Evolutionary conservation across 2,888 invertebrate species (phyloP).

Genomic region (Scaptodrosophila latifasciaeformis): DNA sequence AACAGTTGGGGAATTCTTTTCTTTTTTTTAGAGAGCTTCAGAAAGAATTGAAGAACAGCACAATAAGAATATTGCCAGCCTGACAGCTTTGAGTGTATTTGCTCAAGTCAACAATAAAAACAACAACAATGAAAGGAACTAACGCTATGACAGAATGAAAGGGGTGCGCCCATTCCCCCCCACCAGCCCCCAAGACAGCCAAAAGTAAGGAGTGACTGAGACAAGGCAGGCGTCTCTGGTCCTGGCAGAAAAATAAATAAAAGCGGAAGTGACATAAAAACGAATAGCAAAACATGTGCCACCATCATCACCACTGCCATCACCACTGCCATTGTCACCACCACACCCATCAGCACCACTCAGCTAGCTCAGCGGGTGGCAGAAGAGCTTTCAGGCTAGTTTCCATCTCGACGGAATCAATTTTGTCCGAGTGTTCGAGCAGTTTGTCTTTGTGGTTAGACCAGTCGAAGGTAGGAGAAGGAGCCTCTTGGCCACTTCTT

Average conservation of each 20-base stretch:
- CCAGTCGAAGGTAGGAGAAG: slow-evolving; percentile 45
- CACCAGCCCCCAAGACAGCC: background rate
- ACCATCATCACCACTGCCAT: slow-evolving; percentile 48
- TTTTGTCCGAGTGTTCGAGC: background rate
- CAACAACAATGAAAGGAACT: slow-evolving; percentile 24
- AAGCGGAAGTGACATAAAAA: slow-evolving; percentile 60
- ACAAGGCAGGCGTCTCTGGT: background rate
- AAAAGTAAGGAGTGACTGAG: background rate
- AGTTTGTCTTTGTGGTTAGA: slow-evolving; percentile 16
- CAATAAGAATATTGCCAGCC: slow-evolving; percentile 1
- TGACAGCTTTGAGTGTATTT: slow-evolving; percentile 22
- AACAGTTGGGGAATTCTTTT: too few relatives aligned
- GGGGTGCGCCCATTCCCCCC: background rate
- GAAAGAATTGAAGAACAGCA: background rate
- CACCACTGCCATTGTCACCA: too few relatives aligned
- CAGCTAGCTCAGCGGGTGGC: too few relatives aligned
- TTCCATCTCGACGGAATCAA: too few relatives aligned
- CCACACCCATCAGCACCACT: too few relatives aligned
- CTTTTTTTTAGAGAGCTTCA: too few relatives aligned
- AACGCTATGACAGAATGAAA: slow-evolving; percentile 16
- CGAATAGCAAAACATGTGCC: slow-evolving; percentile 64
- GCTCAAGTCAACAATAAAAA: slow-evolving; percentile 9
- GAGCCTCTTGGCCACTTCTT: background rate
- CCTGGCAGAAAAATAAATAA: slow-evolving; percentile 51
- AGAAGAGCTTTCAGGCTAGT: too few relatives aligned